Evolutionary conservation across 1,140 invertebrate species (phyloP), one percentile per base, ranked within the genome.

Genomic region (Aphis craccivora): DNA sequence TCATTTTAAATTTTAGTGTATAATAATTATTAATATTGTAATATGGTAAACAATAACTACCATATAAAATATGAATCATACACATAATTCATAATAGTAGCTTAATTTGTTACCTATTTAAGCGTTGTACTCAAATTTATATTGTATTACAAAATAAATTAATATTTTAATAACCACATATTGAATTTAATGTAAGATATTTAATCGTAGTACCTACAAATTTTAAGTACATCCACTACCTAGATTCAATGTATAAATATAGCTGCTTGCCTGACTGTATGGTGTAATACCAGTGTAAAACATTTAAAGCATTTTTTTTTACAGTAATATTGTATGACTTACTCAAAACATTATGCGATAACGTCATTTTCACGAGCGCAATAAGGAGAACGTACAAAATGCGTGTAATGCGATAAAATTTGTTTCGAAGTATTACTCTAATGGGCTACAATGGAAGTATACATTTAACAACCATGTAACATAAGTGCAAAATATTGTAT

Each of bases 341-440:
- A 90, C 37, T 67, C 55, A 22, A 90, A 90, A 25, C 14, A 67
- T 43, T 45, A 43, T 43, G 40, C 40, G 89, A 90, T 67, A 90
- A 90, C 53, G 89, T 90, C 89, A 67, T 90, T 90, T 76, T 90
- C 55, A 30, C 55, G 37, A 60, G 25, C 30, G 37, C 43, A 67
- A 90, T 90, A 90, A 90, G 88, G 88, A 90, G 88, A 90, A 90
- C 53, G 30, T 22, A 7, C 84, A 45, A 30, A 86, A 43, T 76
- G 60, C n/a, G n/a, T 55, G 30, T 14, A 43, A 43, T 43, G 89
- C 89, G 89, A 90, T 90, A 90, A 90, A 14, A 90, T 43, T 60
- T 7, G 55, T 43, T 67, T 90, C 55, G 89, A 90, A 90, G 89
- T 90, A 90, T 90, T 67, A 89, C 35, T n/a, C 45, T 48, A 87